Percentiles rank a stretch among this genome's conserved stretches.
These are phyloP conservation scores for Paramuricea clavata DNA, from an alignment of 92 coral and sea anemone species.

Conservation along the genomic window DNA sequence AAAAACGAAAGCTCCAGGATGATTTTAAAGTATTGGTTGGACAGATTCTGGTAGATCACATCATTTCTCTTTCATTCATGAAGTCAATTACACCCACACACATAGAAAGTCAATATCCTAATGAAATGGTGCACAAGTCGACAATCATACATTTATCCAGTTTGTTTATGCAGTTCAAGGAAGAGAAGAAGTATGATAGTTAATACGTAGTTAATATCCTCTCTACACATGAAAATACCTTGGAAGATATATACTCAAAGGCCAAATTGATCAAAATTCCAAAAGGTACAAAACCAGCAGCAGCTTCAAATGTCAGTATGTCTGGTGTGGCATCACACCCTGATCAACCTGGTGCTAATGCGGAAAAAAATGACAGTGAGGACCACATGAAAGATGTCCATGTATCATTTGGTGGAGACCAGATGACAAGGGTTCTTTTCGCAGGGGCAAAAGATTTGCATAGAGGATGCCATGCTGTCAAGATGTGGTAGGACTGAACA, in stretches of 20 bases:
- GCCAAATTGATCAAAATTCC: slow-evolving; percentile 61
- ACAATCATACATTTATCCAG: slow-evolving; percentile 62
- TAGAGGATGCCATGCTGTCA: slow-evolving; percentile 60
- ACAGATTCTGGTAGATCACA: slow-evolving; percentile 39
- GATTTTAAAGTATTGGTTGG: slow-evolving; percentile 57
- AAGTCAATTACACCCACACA: slow-evolving; percentile 60
- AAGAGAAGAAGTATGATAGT: slow-evolving; percentile 53
- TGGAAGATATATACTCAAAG: slow-evolving; percentile 57
- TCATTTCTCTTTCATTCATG: slow-evolving; percentile 53
- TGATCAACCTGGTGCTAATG: slow-evolving; percentile 69
- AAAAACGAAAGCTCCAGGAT: too few relatives aligned
- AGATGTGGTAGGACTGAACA: too few relatives aligned
- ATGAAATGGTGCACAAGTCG: slow-evolving; percentile 70
- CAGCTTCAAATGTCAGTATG: slow-evolving; percentile 40
- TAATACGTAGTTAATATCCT: slow-evolving; percentile 69
- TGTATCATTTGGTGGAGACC: slow-evolving; percentile 74
- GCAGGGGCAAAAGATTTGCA: slow-evolving; percentile 70
- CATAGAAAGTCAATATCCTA: slow-evolving; percentile 47
- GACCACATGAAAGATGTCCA: slow-evolving; percentile 63
- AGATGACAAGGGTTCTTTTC: slow-evolving; percentile 67
- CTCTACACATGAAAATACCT: slow-evolving; percentile 45
- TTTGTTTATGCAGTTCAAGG: slow-evolving; percentile 56
- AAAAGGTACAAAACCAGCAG: slow-evolving; percentile 36
- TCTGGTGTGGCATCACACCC: slow-evolving; percentile 57
- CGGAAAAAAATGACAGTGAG: slow-evolving; percentile 34